Evolutionary conservation across 2,888 invertebrate genomes (phyloP).

Genomic region (Hypena proboscidalis): DNA sequence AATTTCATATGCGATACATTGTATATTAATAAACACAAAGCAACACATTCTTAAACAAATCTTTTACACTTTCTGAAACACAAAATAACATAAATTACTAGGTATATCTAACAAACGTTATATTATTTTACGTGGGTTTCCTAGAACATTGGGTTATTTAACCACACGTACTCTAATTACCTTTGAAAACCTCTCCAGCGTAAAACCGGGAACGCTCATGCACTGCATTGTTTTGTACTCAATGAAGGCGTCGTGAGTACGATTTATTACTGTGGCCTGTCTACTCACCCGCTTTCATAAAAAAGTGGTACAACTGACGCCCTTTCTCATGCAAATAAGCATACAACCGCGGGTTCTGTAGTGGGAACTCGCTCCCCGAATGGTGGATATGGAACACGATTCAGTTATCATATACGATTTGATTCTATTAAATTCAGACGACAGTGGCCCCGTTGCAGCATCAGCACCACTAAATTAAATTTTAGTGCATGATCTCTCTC

Average conservation of each 20-base stretch:
- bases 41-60: no score
- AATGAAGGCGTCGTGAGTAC: conserved; percentile 39
- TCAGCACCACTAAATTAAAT: no score
- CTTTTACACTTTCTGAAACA: no score
- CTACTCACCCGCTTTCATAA: conserved; percentile 51
- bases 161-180: neutral
- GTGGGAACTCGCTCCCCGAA: conserved; percentile 32
- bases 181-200: conserved; percentile 6
- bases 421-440: conserved; percentile 56
- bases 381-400: conserved; percentile 69
- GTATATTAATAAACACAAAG: no score
- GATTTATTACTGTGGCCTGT: conserved; percentile 50
- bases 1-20: no score
- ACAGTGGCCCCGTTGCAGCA: no score
- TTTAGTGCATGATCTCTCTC: no score
- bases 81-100: no score
- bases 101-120: no score
- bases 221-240: conserved; percentile 26
- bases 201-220: conserved; percentile 1
- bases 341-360: conserved; percentile 42
- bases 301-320: conserved; percentile 53
- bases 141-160: neutral
- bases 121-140: neutral
- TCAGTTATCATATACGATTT: conserved; percentile 73
- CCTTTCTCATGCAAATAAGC: conserved; percentile 72